These are phyloP conservation scores for Macropus fuliginosus DNA, from an alignment of 2,797 vertebrate genomes.

Conservation along the genomic window DNA sequence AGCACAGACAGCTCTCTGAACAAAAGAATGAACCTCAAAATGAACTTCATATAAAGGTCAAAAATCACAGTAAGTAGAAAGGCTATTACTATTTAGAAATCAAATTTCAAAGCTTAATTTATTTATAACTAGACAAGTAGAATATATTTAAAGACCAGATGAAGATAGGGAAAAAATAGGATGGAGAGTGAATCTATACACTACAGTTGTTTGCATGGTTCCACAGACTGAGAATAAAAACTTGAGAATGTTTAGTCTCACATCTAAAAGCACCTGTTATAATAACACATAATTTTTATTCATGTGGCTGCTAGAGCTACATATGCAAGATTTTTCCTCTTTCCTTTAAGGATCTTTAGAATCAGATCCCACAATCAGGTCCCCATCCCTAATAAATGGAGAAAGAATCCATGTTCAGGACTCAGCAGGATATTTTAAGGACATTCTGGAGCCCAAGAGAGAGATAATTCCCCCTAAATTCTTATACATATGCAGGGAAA, in stretches of 20 bases:
- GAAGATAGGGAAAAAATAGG: conserved; percentile 17
- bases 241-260: neutral
- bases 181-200: neutral
- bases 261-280: neutral
- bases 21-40: conserved; percentile 65
- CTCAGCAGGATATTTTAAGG: conserved; percentile 12
- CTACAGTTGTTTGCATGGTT: conserved; percentile 22
- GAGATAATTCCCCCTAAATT: neutral
- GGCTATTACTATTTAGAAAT: conserved; percentile 19
- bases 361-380: neutral
- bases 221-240: conserved; percentile 40
- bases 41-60: conserved; percentile 10
- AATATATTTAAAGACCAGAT: neutral
- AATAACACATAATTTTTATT: neutral
- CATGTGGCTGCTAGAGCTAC: neutral
- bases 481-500: neutral
- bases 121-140: neutral
- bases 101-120: conserved; percentile 40
- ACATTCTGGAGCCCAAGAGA: neutral
- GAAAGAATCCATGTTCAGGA: neutral
- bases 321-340: neutral
- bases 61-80: conserved; percentile 25
- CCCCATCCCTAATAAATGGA: neutral
- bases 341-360: neutral
- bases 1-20: neutral